Evolutionary conservation across 53 echinoderm and acorn worm species (phyloP), one percentile per base, ranked within the genome.

Genomic region (Echinometra lucunter): DNA sequence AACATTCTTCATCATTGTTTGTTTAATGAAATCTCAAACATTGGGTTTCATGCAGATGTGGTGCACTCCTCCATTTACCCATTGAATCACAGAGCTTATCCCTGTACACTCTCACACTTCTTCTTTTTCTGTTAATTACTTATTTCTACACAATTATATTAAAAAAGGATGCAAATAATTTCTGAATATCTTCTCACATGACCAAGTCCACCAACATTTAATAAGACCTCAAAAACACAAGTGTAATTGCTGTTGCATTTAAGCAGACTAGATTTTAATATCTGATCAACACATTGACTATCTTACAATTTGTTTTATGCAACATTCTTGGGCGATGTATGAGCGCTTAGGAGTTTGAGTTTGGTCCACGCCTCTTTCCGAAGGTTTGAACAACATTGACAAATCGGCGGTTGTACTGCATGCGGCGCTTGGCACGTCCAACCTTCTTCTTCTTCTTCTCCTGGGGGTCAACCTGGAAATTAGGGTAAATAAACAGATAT

Each of bases 391-490:
- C 99, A 13, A 98, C 97, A 55, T 98, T 98, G 94, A 98, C 99
- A 57, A 97, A 97, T 67, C 99, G 97, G 87, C 99, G 96, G 95
- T 99, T 99, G 97, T 98, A 98, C 96, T 96, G 96, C 99, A 98
- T 97, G 96, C 99, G 97, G 93, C 99, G 97, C 97, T 98, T 98
- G 96, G 99, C 99, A 91, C 99, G 97, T 47, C 99, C 99, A 3
- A 97, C 97, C 97, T 96, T 98, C 97, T 97, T 97, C 96, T 98
- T 98, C 96, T 98, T 98, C 97, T 98, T 98, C 90, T 98, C 99
- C 82, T 97, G 97, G 23, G 96, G 94, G 44, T 98, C 99, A 92
- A 98, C 99, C 99, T 98, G 92, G 38, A 21, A 7, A 78, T 78
- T 4, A 21, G 7, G 21, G 42, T 13, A 38, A 78, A 78, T 17